Evolutionary conservation across 2,113 vertebrate genomes (phyloP), one percentile per base, ranked within the genome.

Genomic region (Sylvia atricapilla): DNA sequence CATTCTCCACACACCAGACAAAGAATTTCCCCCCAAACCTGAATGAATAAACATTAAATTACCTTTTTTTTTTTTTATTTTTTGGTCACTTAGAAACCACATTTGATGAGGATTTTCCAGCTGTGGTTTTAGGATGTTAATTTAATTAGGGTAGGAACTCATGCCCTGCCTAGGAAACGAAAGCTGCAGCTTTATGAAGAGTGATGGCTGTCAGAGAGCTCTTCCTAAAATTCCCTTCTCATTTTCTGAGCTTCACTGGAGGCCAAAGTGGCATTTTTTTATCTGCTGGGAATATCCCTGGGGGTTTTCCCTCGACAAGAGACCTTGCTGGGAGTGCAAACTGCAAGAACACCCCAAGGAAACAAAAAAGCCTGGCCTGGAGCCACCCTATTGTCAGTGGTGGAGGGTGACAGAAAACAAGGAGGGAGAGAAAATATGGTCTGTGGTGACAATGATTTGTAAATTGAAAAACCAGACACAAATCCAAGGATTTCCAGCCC

Each of bases 321-420:
- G 56, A 31, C 46, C 80, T 87, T n/a, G 33, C 55, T 52, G 82
- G 90, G 75, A 83, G 59, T 80, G 55, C 46, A 47, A 91, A 83
- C 72, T 78, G 76, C 68, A 88, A 11, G 74, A 67, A n/a, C 39
- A 87, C 56, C 76, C 82, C 59, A 55, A 58, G 50, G 85, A 93
- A 85, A 46, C 46, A 77, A 66, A 93, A 50, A 85, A 69, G 4
- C 39, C 50, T 90, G 89, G 95, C 87, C 50, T 56, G 63, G 14
- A 86, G 92, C 92, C 79, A 74, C 56, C 55, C 79, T 49, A 94
- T 96, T 95, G 96, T 95, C 20, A 67, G 27, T 67, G n/a, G 8
- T 23, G n/a, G 9, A 12, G 25, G 33, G 76, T 9, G 12, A 47
- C 46, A 76, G 82, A 87, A 84, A 64, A 78, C 12, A 39, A 69